Percentiles rank a stretch among this genome's conserved stretches.
Conservation (phyloP, 2,888 invertebrate species). For the Dasypolia templi region DNA sequence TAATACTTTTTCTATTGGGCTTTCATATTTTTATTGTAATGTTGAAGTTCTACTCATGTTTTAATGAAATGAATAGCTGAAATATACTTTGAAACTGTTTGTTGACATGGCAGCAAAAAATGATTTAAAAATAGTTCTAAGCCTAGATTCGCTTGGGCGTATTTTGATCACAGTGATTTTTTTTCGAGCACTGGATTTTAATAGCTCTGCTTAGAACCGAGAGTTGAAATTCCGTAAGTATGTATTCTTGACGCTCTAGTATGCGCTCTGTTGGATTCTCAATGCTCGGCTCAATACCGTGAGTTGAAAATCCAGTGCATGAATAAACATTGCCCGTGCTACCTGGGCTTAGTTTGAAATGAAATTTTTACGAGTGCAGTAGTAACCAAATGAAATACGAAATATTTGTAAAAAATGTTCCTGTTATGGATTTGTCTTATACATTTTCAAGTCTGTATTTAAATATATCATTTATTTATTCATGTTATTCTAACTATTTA, state of each 20-base stretch:
- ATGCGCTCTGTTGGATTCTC: neutral
- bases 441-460: conserved; percentile 73
- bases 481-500: conserved; percentile 59
- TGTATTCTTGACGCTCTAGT: too few relatives aligned
- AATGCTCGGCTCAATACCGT: neutral
- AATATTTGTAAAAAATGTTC: conserved; percentile 77
- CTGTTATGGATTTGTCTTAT: conserved; percentile 85
- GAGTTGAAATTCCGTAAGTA: neutral
- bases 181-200: neutral
- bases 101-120: neutral
- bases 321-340: neutral
- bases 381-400: conserved; percentile 64
- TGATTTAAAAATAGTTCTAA: neutral
- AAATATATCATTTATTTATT: conserved; percentile 56
- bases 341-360: neutral
- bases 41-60: conserved; percentile 32
- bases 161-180: neutral
- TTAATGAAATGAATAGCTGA: conserved; percentile 11
- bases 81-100: neutral
- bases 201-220: neutral
- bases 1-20: conserved; percentile 15
- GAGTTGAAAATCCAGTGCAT: neutral
- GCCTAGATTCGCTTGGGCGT: neutral
- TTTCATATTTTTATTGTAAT: conserved; percentile 28
- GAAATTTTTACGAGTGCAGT: conserved; percentile 41